Evolutionary conservation across 2,113 vertebrate species (phyloP).

Genomic region (Dasyprocta punctata): DNA sequence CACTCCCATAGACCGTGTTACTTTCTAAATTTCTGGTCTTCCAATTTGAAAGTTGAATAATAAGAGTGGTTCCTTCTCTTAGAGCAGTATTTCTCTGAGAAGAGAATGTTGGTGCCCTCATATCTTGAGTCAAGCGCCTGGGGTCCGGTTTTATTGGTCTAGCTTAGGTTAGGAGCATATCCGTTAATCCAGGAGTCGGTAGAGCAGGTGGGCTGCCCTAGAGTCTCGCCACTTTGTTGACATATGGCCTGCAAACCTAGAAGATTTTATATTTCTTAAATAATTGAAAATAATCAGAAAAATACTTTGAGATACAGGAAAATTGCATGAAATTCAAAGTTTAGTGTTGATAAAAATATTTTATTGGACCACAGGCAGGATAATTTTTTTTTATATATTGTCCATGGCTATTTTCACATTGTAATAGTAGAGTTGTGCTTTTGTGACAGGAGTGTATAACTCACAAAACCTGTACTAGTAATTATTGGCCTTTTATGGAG

Average conservation of each 20-base stretch:
- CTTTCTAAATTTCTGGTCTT: conserved; percentile 27
- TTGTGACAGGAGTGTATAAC: not conserved
- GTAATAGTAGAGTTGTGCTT: not conserved
- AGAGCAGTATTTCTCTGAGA: not conserved
- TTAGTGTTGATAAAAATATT: not conserved
- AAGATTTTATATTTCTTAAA: not conserved
- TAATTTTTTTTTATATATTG: not conserved
- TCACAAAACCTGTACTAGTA: not conserved
- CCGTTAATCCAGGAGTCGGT: not conserved
- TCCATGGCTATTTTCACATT: not conserved
- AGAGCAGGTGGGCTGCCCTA: not conserved
- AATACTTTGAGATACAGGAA: not conserved
- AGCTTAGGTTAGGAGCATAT: not conserved
- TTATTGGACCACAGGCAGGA: not conserved
- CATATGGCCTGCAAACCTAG: not conserved
- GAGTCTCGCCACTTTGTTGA: not conserved
- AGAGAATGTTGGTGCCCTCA: not conserved
- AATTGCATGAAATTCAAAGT: not conserved
- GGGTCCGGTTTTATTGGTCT: not conserved
- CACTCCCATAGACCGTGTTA: not conserved
- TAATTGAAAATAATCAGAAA: not conserved
- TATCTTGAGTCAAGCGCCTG: not conserved
- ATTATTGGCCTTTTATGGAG: not conserved
- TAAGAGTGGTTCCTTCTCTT: not conserved
- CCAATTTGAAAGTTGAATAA: not conserved